Evolutionary conservation across 2,797 vertebrate genomes (phyloP), one percentile per base, ranked within the genome.

Genomic region (Moxostoma hubbsi): DNA sequence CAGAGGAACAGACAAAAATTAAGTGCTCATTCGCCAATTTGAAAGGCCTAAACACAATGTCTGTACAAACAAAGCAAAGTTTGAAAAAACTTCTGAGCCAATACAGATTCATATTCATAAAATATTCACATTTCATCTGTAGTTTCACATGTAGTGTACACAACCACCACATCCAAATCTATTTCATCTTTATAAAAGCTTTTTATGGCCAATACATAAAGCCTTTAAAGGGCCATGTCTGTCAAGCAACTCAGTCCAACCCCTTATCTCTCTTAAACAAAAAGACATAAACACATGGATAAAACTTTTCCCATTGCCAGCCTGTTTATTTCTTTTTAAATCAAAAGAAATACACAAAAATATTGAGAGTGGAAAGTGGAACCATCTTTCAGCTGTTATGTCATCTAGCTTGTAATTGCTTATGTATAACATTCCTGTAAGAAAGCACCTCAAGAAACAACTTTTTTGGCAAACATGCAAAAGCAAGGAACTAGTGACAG

Each of bases 231-330:
- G 12, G 6, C 70, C 43, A 46, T 59, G 57, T 71, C 81, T 79
- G 82, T 81, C 71, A 84, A 66, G 63, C 75, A 79, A 64, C 24
- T 77, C 62, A 24, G 50, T 36, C 49, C 45, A 47, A 77, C 66
- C 78, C 57, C 66, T 36, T 72, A 68, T 59, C n/a, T 73, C 77
- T 50, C 55, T 68, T 47, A 59, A 57, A 74, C 70, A 81, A 69
- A 61, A 72, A 75, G 63, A 80, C 10, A 67, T 82, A 84, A 76
- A 84, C 78, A 81, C 72, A 83, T 80, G 77, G 82, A 77, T 55
- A 50, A 63, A 71, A 75, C 72, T 18, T 46, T 73, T 16, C 5
- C n/a, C 47, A 59, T 69, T 18, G 10, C 72, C 64, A 36, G 73
- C 13, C 13, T 59, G 58, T 72, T 77, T 69, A 71, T 75, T 79